Evolutionary conservation across 2,113 vertebrate species (phyloP).

Genomic region (Alosa alosa): DNA sequence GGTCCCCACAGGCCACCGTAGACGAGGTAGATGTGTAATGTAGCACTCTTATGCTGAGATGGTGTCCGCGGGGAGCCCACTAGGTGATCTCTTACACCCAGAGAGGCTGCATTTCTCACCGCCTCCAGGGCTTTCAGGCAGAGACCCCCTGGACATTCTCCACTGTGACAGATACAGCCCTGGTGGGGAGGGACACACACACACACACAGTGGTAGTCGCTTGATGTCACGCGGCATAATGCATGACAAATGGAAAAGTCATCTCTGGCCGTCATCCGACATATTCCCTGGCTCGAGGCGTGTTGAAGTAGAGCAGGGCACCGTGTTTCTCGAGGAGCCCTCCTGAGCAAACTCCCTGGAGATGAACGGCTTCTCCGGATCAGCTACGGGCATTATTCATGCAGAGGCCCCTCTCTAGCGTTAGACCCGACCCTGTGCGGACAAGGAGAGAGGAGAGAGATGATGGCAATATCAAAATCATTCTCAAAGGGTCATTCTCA

Average conservation of each 20-base stretch:
- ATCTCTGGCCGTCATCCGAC: conserved; percentile 32
- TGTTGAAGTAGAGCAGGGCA: conserved; percentile 51
- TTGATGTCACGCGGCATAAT: conserved; percentile 30
- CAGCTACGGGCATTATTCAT: conserved; percentile 50
- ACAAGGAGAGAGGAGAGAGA: not conserved
- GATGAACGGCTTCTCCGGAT: conserved; percentile 48
- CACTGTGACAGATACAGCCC: not conserved
- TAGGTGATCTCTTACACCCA: not conserved
- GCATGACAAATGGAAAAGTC: conserved; percentile 40
- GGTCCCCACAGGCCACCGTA: not conserved
- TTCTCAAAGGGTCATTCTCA: conserved; percentile 24
- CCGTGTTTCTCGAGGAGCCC: conserved; percentile 34
- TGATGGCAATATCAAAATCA: conserved; percentile 29
- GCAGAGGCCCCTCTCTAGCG: not conserved
- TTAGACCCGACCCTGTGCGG: not conserved
- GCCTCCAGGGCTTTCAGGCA: not conserved
- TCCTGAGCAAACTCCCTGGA: conserved; percentile 32
- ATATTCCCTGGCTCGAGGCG: conserved; percentile 43
- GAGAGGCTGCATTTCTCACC: not conserved
- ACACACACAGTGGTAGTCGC: not conserved
- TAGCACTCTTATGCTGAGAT: not conserved
- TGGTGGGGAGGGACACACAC: not conserved
- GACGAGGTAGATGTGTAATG: not conserved
- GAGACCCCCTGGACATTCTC: not conserved
- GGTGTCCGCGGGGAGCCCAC: not conserved